Conservation (phyloP, 2,888 invertebrate species). For the Drepana falcataria region DNA sequence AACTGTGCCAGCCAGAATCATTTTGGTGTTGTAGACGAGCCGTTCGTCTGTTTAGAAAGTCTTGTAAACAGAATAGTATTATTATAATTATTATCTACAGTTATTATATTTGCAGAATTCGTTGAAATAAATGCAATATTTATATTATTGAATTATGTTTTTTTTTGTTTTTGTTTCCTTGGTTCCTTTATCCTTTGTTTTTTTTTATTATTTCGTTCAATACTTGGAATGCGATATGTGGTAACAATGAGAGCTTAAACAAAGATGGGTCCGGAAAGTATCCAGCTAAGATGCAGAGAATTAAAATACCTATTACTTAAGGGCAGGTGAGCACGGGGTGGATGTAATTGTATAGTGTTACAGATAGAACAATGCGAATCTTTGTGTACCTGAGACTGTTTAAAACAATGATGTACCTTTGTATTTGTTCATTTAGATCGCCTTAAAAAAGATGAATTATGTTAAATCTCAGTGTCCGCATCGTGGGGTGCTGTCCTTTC, state of each 20-base stretch:
- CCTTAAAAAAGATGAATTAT: slow-evolving; percentile 17
- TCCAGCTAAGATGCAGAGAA: slow-evolving; percentile 38
- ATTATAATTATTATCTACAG: slow-evolving; percentile 77
- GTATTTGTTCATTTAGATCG: slow-evolving; percentile 32
- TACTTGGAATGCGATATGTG: slow-evolving; percentile 32
- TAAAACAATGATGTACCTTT: slow-evolving; percentile 55
- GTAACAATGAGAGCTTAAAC: slow-evolving; percentile 34
- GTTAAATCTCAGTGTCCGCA: slow-evolving; percentile 30
- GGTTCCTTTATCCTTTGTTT: slow-evolving; percentile 64
- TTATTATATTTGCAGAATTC: slow-evolving; percentile 78
- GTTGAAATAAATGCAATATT: slow-evolving; percentile 80
- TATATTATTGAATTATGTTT: slow-evolving; percentile 78
- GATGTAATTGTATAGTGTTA: slow-evolving; percentile 30
- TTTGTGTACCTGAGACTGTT: slow-evolving; percentile 41
- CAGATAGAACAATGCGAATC: slow-evolving; percentile 32
- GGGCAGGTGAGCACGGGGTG: slow-evolving; percentile 44
- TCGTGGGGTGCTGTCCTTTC: slow-evolving; percentile 40
- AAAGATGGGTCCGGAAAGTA: slow-evolving; percentile 28
- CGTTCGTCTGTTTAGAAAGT: slow-evolving; percentile 50
- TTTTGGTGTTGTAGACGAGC: slow-evolving; percentile 44
- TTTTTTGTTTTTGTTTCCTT: slow-evolving; percentile 64
- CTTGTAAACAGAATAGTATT: slow-evolving; percentile 76
- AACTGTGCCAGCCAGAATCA: slow-evolving; percentile 69
- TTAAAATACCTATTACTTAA: slow-evolving; percentile 35
- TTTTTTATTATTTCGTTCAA: slow-evolving; percentile 41